Evolutionary conservation across 2,888 invertebrate genomes (phyloP).

Genomic region (Drosophila subquinaria): DNA sequence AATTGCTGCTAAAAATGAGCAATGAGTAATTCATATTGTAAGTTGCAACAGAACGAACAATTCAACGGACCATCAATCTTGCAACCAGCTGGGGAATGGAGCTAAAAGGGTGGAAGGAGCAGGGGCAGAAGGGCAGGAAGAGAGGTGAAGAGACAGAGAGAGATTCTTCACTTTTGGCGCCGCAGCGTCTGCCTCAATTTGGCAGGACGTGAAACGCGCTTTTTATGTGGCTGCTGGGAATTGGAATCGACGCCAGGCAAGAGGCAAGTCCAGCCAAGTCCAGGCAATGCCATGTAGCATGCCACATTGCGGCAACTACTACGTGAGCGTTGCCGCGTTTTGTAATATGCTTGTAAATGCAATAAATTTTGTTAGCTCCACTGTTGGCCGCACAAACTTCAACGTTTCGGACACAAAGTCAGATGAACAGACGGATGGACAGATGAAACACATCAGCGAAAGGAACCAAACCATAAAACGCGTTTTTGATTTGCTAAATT

Average conservation of each 20-base stretch:
- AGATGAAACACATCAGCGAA: conserved; percentile 33
- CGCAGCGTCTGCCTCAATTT: conserved; percentile 76
- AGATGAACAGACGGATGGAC: conserved; percentile 14
- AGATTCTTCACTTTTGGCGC: conserved; percentile 53
- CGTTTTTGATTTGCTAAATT: conserved; percentile 79
- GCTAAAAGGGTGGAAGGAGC: neutral
- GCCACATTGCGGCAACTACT: conserved; percentile 36
- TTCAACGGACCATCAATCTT: conserved; percentile 80
- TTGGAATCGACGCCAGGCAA: conserved; percentile 17
- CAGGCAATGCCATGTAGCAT: conserved; percentile 10
- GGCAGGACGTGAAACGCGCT: conserved; percentile 76
- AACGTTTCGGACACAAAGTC: conserved; percentile 49
- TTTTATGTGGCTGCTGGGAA: conserved; percentile 76
- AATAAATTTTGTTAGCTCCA: conserved; percentile 70
- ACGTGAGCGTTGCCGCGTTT: conserved; percentile 49
- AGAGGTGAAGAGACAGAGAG: neutral
- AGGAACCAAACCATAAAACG: conserved; percentile 69
- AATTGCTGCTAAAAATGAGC: conserved; percentile 79
- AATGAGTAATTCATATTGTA: conserved; percentile 79
- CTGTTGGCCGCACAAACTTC: conserved; percentile 39
- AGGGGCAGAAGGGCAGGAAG: neutral
- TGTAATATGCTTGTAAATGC: conserved; percentile 80
- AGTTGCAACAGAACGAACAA: conserved; percentile 69
- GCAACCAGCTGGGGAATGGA: conserved; percentile 37
- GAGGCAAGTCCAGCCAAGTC: conserved; percentile 2